Evolutionary conservation across 2,113 vertebrate species (phyloP).

Genomic region (Sinocyclocheilus grahami): DNA sequence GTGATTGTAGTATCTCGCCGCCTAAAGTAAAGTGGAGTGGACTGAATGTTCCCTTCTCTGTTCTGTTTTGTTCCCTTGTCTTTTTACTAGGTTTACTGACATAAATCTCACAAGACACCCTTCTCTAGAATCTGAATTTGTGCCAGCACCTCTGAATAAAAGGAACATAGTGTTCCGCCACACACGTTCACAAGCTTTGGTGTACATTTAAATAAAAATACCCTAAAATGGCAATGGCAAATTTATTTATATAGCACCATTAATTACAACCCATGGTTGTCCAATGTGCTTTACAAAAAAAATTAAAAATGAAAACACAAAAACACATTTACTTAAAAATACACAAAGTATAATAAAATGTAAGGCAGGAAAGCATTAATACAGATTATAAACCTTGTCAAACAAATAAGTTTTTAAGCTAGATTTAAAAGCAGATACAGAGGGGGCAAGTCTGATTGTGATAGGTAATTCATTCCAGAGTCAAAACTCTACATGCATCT

Average conservation of each 20-base stretch:
- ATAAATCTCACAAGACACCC: slow-evolving; percentile 44
- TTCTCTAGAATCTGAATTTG: slow-evolving; percentile 54
- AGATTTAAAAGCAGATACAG: too few relatives aligned
- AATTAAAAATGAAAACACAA: too few relatives aligned
- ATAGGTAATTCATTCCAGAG: too few relatives aligned
- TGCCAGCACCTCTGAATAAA: slow-evolving; percentile 76
- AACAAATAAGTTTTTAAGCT: too few relatives aligned
- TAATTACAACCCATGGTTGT: too few relatives aligned
- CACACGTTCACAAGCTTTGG: slow-evolving; percentile 50
- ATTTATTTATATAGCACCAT: too few relatives aligned
- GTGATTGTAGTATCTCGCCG: slow-evolving; percentile 56
- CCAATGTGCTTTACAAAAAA: too few relatives aligned
- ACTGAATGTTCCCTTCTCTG: slow-evolving; percentile 62
- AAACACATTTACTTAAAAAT: too few relatives aligned
- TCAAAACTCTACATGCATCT: not conserved
- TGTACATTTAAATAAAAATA: slow-evolving; percentile 49
- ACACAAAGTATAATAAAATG: too few relatives aligned
- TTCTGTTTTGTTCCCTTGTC: slow-evolving; percentile 66
- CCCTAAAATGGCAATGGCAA: not conserved
- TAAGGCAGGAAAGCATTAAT: too few relatives aligned
- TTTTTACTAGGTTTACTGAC: slow-evolving; percentile 58
- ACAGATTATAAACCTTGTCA: too few relatives aligned
- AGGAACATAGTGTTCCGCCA: slow-evolving; percentile 80
- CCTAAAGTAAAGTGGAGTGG: slow-evolving; percentile 51
- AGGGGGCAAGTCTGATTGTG: too few relatives aligned